Base-by-base conservation (phyloP, 2,888 invertebrate genomes). In the Pilophorus perplexus region DNA sequence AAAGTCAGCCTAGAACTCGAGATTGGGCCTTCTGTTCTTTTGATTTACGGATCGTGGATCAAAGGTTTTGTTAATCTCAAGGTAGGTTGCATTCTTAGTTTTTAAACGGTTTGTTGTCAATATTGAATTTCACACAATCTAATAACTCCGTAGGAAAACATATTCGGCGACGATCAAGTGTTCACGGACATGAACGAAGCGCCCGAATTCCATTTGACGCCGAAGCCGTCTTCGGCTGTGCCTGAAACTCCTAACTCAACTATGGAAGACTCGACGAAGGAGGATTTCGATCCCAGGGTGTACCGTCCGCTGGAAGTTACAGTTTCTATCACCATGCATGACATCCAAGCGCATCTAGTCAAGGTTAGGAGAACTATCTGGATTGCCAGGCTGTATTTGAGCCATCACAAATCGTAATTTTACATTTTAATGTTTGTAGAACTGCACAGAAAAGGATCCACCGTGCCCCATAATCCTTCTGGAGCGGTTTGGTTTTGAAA, bases 401-500 rank as follows among this genome's bases (percentile, higher is more conserved):
- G 5, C 8, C 10, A 8, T 10, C 33, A 10, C 33, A 33, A n/a
- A n/a, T n/a, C n/a, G n/a, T n/a, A n/a, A 14, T 42, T 10, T 42
- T 6, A 42, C 42, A 42, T 10, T 5, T 33, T 12, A 8, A 8
- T 33, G 33, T 8, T 77, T 77, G 42, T 73, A 83, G 83, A 93
- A 93, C 78, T 96, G 95, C 76, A 89, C 87, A 72, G 89, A 90
- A 69, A 87, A 85, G 72, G 94, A 94, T 78, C 90, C 93, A 0
- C 90, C 94, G 0, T 96, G 96, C 77, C 97, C 94, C 0, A 87
- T 91, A 4, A 84, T 93, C 68, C 78, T 92, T 18, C 84, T 93
- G 46, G 96, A 97, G 78, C 83, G 95, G 70, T 86, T 99, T 71
- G 94, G 93, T 1, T 96, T 99, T 77, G 99, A 99, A 82, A 90